Evolutionary conservation across 30 jellyfish, hydroid and myxozoan genomes (phyloP), one percentile per base, ranked within the genome.

Genomic region (Phacellophora camtschatica): DNA sequence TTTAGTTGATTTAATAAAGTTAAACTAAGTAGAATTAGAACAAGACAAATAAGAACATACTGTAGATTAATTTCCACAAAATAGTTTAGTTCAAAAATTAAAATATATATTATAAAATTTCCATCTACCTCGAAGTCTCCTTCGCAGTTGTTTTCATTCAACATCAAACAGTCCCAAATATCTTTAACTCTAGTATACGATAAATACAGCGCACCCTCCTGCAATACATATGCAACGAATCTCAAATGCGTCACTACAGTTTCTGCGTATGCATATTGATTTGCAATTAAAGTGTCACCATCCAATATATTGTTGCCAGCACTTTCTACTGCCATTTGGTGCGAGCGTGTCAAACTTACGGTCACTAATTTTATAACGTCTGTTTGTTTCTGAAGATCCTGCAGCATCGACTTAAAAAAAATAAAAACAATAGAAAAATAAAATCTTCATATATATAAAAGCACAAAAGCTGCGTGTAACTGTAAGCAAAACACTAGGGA

Each of bases 151-250:
- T 39, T 63, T 57, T 58, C 85, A 61, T 93, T 91, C 71, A 73
- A 58, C 97, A 93, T 82, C 32, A 93, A 89, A 54, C 99, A 93
- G 63, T 86, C 97, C 99, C 99, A 93, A 23, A 93, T 93, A 11
- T 93, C 99, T 63, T 86, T 93, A 9, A 84, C 95, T 12, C 97
- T 80, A 24, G 67, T 74, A 68, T 77, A 93, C 51, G 96, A 64
- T 16, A 93, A 89, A 51, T 93, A 93, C 33, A 93, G 68, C 12
- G 90, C 97, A 22, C 99, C 99, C 56, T 93, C 97, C 67, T 93
- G 85, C 2, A 93, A 86, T 24, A 93, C 77, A 66, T 87, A 86
- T 36, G 76, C 90, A 24, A 93, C 56, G 50, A 93, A 82, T 57
- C 85, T 82, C 36, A 93, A 61, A 61, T 93, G 99, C 5, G 97